Base-by-base conservation (phyloP, 1,140 invertebrate genomes). In the Halesus radiatus region DNA sequence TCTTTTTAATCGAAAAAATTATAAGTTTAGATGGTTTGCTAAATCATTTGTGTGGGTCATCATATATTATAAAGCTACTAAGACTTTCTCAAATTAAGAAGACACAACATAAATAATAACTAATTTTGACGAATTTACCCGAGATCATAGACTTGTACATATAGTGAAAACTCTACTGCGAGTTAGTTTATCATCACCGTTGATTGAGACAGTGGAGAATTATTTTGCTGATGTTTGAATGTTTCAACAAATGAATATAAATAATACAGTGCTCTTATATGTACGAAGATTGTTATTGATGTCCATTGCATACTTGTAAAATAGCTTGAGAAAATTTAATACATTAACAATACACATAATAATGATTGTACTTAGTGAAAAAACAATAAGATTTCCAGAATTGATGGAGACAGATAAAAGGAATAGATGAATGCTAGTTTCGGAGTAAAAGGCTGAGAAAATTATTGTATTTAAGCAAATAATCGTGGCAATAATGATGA, bases 231-330 rank as follows among this genome's bases (percentile, higher is more conserved):
- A n/a, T 50, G 13, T 68, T 68, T 53, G 37, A 72, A 52, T 53
- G 26, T 8, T 52, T 72, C 18, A 23, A 72, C 45, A 54, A 18
- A 72, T 53, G 68, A 72, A 72, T 26, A 72, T 53, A 32, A 66
- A 22, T 13, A 53, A 66, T 66, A 54, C 68, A 72, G 68, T 72
- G 68, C 68, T 72, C 68, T 72, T 72, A 72, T 72, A 72, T 52
- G 22, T 72, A 53, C 23, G 68, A 53, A 72, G 37, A 72, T 72
- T 53, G 45, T 53, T 72, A 72, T 72, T 10, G 20, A 26, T 72
- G 68, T 72, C 68, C 68, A 72, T 72, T 72, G 50, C 50, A 53
- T 72, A 68, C n/a, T 37, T 72, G 52, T 72, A 29, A 66, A 10
- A 45, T 13, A 45, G 37, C 1, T 45, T 32, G 62, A 66, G 16